Evolutionary conservation across 2,797 vertebrate species (phyloP).

Genomic region (Thamnophis elegans): DNA sequence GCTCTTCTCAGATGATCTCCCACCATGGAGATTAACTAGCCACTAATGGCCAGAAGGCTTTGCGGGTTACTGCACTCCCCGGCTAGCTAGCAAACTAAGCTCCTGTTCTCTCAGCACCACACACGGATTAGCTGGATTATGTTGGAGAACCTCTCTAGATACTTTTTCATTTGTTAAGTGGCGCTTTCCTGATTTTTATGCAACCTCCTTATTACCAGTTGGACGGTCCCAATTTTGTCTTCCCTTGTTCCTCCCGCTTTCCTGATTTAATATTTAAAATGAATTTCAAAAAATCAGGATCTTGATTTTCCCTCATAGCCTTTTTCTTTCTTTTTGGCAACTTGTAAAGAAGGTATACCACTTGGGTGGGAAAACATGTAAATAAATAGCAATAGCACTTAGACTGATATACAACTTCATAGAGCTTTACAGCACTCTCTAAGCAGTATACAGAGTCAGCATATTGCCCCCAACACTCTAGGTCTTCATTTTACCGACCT

Average conservation of each 20-base stretch:
- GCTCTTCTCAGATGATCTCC: constrained; percentile 27
- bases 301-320: neutral
- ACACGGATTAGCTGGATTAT: constrained; percentile 30
- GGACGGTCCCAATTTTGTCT: neutral
- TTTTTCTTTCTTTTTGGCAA: neutral
- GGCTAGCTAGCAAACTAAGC: constrained; percentile 26
- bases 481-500: neutral
- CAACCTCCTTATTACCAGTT: constrained; percentile 25
- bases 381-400: neutral
- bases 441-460: neutral
- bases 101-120: constrained; percentile 1
- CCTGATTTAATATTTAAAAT: neutral
- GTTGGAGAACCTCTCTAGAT: constrained; percentile 33
- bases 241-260: neutral
- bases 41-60: constrained; percentile 27
- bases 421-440: neutral
- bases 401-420: neutral
- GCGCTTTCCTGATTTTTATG: constrained; percentile 7
- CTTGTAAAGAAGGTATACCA: neutral
- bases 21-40: constrained; percentile 34
- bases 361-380: too few species aligned
- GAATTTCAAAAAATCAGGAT: neutral
- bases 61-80: neutral
- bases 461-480: neutral
- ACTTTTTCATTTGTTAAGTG: constrained; percentile 7